Conservation (phyloP, 1,140 invertebrate species). For the Drosophila sechellia region DNA sequence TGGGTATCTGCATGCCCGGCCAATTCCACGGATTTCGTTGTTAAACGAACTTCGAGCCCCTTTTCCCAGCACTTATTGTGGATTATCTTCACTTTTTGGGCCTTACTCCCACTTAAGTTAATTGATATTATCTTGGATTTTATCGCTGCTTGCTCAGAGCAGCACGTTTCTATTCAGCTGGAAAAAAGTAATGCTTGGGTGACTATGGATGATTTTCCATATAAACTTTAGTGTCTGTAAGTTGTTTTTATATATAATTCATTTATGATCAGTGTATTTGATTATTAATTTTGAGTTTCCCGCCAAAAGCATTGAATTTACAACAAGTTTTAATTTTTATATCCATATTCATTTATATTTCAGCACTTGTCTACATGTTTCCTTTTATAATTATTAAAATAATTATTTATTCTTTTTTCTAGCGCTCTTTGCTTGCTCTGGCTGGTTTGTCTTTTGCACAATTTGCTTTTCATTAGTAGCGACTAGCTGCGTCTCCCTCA, state of each 20-base stretch:
- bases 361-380: constrained; percentile 17
- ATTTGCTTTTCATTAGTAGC: constrained; percentile 39
- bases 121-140: neutral
- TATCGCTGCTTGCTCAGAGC: neutral
- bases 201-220: no score
- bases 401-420: neutral
- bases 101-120: neutral
- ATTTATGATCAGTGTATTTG: no score
- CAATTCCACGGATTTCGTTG: constrained; percentile 19
- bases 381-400: no score
- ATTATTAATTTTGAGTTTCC: no score
- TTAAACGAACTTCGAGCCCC: neutral
- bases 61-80: constrained; percentile 9
- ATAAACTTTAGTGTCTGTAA: no score
- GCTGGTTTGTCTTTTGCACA: constrained; percentile 19
- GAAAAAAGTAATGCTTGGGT: no score
- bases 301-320: constrained; percentile 2
- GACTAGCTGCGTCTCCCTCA: constrained; percentile 39
- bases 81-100: constrained; percentile 7
- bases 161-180: neutral
- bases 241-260: no score
- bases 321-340: constrained; percentile 4
- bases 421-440: constrained; percentile 25
- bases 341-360: constrained; percentile 29
- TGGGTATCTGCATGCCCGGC: constrained; percentile 1